phyloP scores from a whole-genome alignment of 2,888 invertebrate species.

The Muscina levida region DNA sequence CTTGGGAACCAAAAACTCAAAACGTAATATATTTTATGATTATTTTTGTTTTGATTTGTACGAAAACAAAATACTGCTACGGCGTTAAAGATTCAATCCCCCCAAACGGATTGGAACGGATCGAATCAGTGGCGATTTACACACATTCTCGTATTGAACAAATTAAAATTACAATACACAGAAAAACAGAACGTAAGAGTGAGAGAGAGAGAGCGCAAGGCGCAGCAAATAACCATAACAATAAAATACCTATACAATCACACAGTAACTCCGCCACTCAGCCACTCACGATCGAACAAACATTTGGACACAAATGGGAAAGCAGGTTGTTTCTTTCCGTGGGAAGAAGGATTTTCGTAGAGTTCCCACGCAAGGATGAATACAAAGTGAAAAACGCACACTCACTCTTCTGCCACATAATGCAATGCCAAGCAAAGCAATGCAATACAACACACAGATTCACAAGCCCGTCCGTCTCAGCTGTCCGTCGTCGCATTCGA shows the following conservation, averaged over 20 bases:
- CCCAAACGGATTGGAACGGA: neutral
- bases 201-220: no score
- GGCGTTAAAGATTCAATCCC: constrained; percentile 52
- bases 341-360: constrained; percentile 74
- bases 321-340: constrained; percentile 70
- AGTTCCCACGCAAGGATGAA: constrained; percentile 73
- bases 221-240: constrained; percentile 31
- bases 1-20: constrained; percentile 25
- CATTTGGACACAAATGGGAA: constrained; percentile 59
- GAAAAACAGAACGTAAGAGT: no score
- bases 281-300: constrained; percentile 45
- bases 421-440: no score
- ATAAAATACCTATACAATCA: constrained; percentile 36
- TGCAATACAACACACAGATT: constrained; percentile 44
- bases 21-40: constrained; percentile 39
- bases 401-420: neutral
- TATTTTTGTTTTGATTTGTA: constrained; percentile 61
- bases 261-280: neutral
- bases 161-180: constrained; percentile 57
- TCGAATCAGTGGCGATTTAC: constrained; percentile 45
- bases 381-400: constrained; percentile 4
- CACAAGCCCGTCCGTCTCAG: no score
- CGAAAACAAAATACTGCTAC: constrained; percentile 48
- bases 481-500: neutral
- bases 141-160: constrained; percentile 51